Evolutionary conservation across 2,888 invertebrate species (phyloP), one percentile per base, ranked within the genome.

Genomic region (Xiphydria camelus): DNA sequence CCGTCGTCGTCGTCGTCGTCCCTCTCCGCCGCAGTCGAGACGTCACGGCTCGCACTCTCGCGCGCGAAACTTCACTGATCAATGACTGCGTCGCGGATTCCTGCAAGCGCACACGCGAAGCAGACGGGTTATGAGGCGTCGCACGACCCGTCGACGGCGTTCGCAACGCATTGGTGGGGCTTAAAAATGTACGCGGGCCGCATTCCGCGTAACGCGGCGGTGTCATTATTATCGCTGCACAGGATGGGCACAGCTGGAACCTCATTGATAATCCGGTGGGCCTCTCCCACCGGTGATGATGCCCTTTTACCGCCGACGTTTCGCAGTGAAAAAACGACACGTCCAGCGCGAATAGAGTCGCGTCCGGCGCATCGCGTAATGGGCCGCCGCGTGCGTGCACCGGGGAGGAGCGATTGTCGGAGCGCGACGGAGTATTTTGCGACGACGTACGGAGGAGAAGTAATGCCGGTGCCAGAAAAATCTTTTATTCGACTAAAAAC

Each of bases 241-340:
- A 66, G 67, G 66, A 67, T 66, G 66, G 66, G 66, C 66, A 59
- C 68, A 66, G 66, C 64, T 62, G 64, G 61, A 58, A 50, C 47
- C 51, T 66, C 61, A 59, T 66, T 66, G 61, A 55, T 55, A 48
- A 43, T 44, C 43, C 12, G 17, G 17, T 32, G 12, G 22, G 38
- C 42, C 23, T 39, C 46, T 42, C 37, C 22, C 34, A 34, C 31
- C 14, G 29, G 12, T 10, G 14, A 15, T 7, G n/a, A n/a, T n/a
- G n/a, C n/a, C n/a, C n/a, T n/a, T n/a, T n/a, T n/a, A n/a, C n/a
- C n/a, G n/a, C n/a, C n/a, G n/a, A n/a, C 15, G 15, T 29, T 29
- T 29, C 29, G 4, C 9, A 14, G 4, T n/a, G n/a, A 26, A 26
- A 26, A 26, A 26, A 26, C 4, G 12, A 6, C 7, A 29, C 12